phyloP scores from a whole-genome alignment of 2,888 invertebrate genomes.

The Nebria brevicollis region DNA sequence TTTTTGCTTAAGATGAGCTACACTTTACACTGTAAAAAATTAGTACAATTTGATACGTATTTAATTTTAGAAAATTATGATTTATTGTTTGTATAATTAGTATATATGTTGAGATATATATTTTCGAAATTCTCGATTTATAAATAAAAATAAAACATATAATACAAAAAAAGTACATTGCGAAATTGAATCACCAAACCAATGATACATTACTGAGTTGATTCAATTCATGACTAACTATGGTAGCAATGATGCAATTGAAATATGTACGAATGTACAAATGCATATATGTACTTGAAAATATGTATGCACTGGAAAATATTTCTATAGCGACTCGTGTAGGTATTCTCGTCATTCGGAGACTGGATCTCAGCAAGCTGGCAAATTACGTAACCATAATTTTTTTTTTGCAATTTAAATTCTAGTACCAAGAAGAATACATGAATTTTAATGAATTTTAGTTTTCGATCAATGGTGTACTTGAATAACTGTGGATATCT shows the following conservation, averaged over 20 bases:
- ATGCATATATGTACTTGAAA: not conserved
- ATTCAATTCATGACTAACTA: not conserved
- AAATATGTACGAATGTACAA: not conserved
- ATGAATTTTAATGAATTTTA: not conserved
- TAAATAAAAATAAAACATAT: too few species aligned
- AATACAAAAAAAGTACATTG: too few species aligned
- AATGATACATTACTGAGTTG: not conserved
- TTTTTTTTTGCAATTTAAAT: conserved; percentile 1
- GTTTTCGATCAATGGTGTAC: not conserved
- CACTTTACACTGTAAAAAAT: too few species aligned
- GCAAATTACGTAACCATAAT: not conserved
- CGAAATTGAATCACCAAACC: not conserved
- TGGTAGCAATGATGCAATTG: not conserved
- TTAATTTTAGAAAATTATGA: too few species aligned
- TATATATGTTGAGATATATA: too few species aligned
- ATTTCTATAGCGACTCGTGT: not conserved
- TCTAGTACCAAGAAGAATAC: not conserved
- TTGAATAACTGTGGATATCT: not conserved
- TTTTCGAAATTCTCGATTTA: too few species aligned
- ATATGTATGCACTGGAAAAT: not conserved
- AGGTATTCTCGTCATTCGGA: not conserved
- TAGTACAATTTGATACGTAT: too few species aligned
- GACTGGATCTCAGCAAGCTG: not conserved
- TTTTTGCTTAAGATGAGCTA: too few species aligned
- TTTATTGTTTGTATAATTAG: too few species aligned